Evolutionary conservation across 2,888 invertebrate species (phyloP), one percentile per base, ranked within the genome.

Genomic region (Bimastos eiseni): DNA sequence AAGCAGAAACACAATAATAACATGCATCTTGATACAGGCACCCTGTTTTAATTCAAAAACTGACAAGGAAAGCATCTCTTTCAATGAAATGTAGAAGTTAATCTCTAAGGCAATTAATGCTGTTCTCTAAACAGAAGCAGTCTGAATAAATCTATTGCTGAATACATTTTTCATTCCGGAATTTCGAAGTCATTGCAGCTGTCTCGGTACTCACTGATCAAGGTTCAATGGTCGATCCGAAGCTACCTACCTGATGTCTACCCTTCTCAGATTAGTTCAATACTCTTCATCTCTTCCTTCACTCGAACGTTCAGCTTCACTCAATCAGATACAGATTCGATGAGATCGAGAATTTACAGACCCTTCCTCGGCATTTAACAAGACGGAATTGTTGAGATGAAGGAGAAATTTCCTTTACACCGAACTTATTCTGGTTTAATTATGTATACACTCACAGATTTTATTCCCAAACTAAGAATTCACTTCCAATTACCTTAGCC

Each of bases 261-360:
- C n/a, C 70, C n/a, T n/a, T 70, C 70, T 70, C 30, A 70, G n/a
- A 70, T n/a, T 8, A n/a, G n/a, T 70, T 70, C n/a, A 49, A n/a
- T 30, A n/a, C n/a, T 70, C 8, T n/a, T n/a, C 30, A 30, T n/a
- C 30, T n/a, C n/a, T 1, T 49, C 49, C 21, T 49, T 70, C 11
- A 70, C 70, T n/a, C n/a, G 3, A 8, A 8, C 1, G n/a, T 70
- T 70, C 8, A n/a, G n/a, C n/a, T 70, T n/a, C 30, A n/a, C 70
- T 70, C 70, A n/a, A 70, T 70, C 30, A 70, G n/a, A 70, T 70
- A 70, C 70, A 70, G n/a, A 3, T 8, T 70, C n/a, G n/a, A n/a
- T n/a, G n/a, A 70, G 70, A 70, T n/a, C n/a, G 70, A 70, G 70
- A n/a, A 70, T 70, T 70, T 70, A 70, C 70, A 70, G n/a, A n/a